Base-by-base conservation (phyloP, 2,888 invertebrate species). In the Protophormia terraenovae region DNA sequence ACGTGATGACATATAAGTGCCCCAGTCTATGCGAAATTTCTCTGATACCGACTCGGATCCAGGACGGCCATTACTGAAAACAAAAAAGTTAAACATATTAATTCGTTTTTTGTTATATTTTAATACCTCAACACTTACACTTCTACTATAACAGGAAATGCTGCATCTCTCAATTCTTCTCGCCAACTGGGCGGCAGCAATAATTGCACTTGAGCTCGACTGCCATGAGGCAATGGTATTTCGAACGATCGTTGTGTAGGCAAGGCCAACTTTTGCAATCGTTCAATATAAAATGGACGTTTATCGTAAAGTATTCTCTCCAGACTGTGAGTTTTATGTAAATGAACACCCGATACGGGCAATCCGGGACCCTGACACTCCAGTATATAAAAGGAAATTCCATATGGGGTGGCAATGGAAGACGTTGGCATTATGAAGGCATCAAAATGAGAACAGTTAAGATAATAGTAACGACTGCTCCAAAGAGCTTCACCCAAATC, bases 361-460 rank as follows among this genome's bases (percentile, higher is more conserved):
- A 98, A 95, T 84, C 97, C 97, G 55, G 98, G 98, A n/a, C 98
- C 98, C 89, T 96, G 96, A 93, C 98, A 98, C 91, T 97, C 95
- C 88, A 98, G 94, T 88, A 97, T 97, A 92, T 97, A 97, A 88
- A 90, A 92, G 62, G 92, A 90, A 87, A 93, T 90, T 88, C 92
- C 92, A 86, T 88, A 88, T 84, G 89, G 90, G 38, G 91, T 91
- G 86, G 93, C 90, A 88, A 92, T 89, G 88, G 91, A 91, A 89
- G 91, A 90, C 78, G 93, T 89, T 50, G 95, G 95, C 58, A 94
- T 95, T 89, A 97, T 95, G 89, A 95, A 94, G 67, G 97, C 97
- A 90, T 94, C 95, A 94, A 97, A 97, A 93, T 96, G 97, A 69
- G 97, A 96, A 93, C 98, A 98, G 93, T 97, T 97, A 72, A 95